Conservation (phyloP, 2,113 vertebrate species). For the Clinocottus analis region DNA sequence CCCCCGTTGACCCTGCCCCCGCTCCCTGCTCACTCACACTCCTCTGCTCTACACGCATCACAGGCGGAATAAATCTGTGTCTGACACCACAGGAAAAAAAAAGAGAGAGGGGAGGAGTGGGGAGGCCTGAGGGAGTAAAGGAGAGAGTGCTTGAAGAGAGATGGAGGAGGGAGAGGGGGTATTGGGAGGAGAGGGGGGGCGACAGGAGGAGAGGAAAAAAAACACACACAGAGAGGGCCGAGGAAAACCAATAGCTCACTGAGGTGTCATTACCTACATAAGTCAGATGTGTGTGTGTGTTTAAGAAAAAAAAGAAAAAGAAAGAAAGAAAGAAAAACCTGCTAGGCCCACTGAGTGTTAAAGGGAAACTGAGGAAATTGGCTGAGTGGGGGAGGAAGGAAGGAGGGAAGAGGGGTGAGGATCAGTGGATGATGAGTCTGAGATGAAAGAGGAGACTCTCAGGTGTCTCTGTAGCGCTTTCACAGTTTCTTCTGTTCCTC, state of each 20-base stretch:
- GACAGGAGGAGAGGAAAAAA: slow-evolving; percentile 56
- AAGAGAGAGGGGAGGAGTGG: slow-evolving; percentile 33
- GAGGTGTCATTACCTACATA: slow-evolving; percentile 83
- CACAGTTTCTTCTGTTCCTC: slow-evolving; percentile 61
- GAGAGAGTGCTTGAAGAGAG: slow-evolving; percentile 63
- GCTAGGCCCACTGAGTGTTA: slow-evolving; percentile 46
- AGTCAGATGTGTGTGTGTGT: slow-evolving; percentile 68
- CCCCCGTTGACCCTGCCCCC: slow-evolving; percentile 82
- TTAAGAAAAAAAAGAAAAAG: background rate
- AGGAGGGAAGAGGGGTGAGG: slow-evolving; percentile 35
- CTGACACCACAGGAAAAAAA: slow-evolving; percentile 81
- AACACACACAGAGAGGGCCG: slow-evolving; percentile 70
- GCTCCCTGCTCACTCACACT: slow-evolving; percentile 83
- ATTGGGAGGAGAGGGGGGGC: slow-evolving; percentile 9
- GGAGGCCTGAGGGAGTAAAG: slow-evolving; percentile 74
- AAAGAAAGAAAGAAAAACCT: slow-evolving; percentile 34
- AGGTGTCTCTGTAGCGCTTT: slow-evolving; percentile 51
- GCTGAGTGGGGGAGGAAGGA: slow-evolving; percentile 41
- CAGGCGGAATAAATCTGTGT: slow-evolving; percentile 96
- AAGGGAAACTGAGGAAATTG: slow-evolving; percentile 73
- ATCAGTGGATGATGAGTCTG: slow-evolving; percentile 67
- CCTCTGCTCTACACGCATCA: slow-evolving; percentile 83
- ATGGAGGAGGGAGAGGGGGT: background rate
- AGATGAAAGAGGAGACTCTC: slow-evolving; percentile 70
- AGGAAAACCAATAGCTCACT: slow-evolving; percentile 81